Conservation (phyloP, 2,888 invertebrate species). For the Koerneria pararmatus region DNA sequence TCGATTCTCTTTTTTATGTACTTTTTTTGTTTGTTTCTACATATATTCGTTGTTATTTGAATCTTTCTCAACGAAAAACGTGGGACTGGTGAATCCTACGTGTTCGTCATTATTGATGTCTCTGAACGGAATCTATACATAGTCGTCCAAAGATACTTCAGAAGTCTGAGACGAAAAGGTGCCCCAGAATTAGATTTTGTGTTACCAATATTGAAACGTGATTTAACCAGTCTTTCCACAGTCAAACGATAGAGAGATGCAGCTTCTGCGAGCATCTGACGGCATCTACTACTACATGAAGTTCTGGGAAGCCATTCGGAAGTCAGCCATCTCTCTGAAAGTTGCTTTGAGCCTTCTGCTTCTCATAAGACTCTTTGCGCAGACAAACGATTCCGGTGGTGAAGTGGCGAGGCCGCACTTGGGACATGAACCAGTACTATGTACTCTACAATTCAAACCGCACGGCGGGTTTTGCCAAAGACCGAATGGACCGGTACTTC, state of each 20-base stretch:
- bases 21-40: neutral
- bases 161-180: no score
- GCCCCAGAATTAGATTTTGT: no score
- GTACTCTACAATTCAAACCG: slow-evolving; percentile 65
- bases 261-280: slow-evolving; percentile 37
- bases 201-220: no score
- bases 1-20: neutral
- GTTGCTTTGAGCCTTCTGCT: neutral
- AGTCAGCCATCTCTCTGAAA: slow-evolving; percentile 22
- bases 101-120: no score
- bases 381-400: slow-evolving; percentile 39
- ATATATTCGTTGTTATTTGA: neutral
- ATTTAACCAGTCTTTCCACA: no score
- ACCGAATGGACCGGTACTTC: slow-evolving; percentile 39
- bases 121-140: no score
- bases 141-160: no score
- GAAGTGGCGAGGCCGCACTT: slow-evolving; percentile 50
- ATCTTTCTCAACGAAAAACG: no score
- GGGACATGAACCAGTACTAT: slow-evolving; percentile 65
- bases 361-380: no score
- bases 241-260: slow-evolving; percentile 24
- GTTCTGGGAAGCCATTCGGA: slow-evolving; percentile 37
- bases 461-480: slow-evolving; percentile 32
- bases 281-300: slow-evolving; percentile 29
- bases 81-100: no score